Base-by-base conservation (phyloP, 2,113 vertebrate genomes). In the Phaethon lepturus region DNA sequence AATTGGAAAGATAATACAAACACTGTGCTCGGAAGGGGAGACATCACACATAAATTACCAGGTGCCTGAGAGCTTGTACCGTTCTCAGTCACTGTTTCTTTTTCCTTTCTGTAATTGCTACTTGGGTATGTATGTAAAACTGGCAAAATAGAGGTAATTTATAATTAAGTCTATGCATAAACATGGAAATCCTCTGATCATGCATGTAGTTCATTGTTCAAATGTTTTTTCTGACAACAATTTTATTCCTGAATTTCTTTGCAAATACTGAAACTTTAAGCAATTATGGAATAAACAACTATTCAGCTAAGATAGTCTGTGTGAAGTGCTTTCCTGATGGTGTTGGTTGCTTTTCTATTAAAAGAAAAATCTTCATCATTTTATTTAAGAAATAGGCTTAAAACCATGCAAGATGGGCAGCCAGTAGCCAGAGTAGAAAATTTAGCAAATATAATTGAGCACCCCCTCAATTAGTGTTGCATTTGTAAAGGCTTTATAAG, bases 1-100 rank as follows among this genome's bases (percentile, higher is more conserved):
- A 95, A 93, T 94, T 95, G 72, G 79, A 86, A 94, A 94, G 94
- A 77, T 95, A 84, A 90, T 88, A 92, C 59, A 93, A 95, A 88
- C 63, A 55, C 75, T 42, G 33, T 55, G 47, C 90, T 92, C 47
- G 17, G 60, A 52, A 84, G 44, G 19, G 75, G 33, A 95, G 79
- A 55, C 90, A 74, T 74, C 47, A 50, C 74, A 64, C 79, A 88
- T 84, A 96, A 96, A 92, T 97, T 92, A 84, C 47, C 47, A 67
- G 63, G 63, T 88, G 59, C 67, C 64, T 93, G 78, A 0, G 2
- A 86, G 59, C 40, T 67, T 45, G 56, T 90, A 59, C 67, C 20
- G 10, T 38, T 88, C 56, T 60, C 86, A 83, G 67, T 45, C 50
- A 38, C 58, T 73, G 42, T 10, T 88, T 67, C 83, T 75, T 79